Percentiles rank a stretch among this genome's conserved stretches.
These are phyloP conservation scores for Athalia cordata DNA, from an alignment of 2,888 invertebrate genomes.

Conservation along the genomic window DNA sequence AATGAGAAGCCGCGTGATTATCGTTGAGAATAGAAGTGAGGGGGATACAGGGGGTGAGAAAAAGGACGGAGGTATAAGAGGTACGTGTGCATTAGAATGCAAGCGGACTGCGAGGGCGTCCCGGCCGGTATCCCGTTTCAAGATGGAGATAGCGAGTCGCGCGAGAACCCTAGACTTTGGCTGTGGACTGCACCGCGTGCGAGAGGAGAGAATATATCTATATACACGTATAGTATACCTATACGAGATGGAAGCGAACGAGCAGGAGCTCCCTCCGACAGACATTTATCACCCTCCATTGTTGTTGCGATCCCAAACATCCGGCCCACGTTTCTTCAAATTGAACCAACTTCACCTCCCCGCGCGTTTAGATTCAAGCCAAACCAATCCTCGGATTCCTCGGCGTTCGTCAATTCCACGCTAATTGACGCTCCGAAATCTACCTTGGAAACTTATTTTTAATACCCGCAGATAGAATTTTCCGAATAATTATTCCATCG, in stretches of 20 bases:
- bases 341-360: slow-evolving; percentile 3
- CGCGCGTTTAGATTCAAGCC: slow-evolving; percentile 3
- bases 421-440: background rate
- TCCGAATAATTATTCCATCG: no score
- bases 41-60: background rate
- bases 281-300: slow-evolving; percentile 70
- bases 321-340: slow-evolving; percentile 58
- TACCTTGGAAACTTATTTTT: no score
- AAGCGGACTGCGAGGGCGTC: slow-evolving; percentile 62
- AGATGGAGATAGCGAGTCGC: slow-evolving; percentile 67
- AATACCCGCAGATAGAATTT: no score
- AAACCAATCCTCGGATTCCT: slow-evolving; percentile 15
- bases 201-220: slow-evolving; percentile 48
- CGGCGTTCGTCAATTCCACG: slow-evolving; percentile 12
- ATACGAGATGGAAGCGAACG: background rate
- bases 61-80: background rate
- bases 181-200: slow-evolving; percentile 45
- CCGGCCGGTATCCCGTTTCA: slow-evolving; percentile 68
- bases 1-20: no score
- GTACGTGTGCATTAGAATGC: slow-evolving; percentile 65
- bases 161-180: slow-evolving; percentile 45
- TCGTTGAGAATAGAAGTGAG: background rate
- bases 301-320: slow-evolving; percentile 66
- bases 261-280: slow-evolving; percentile 49
- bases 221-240: background rate